Percentiles rank a stretch among this genome's conserved stretches.
phyloP scores from a whole-genome alignment of 2,797 vertebrate species.

The Pygocentrus nattereri region DNA sequence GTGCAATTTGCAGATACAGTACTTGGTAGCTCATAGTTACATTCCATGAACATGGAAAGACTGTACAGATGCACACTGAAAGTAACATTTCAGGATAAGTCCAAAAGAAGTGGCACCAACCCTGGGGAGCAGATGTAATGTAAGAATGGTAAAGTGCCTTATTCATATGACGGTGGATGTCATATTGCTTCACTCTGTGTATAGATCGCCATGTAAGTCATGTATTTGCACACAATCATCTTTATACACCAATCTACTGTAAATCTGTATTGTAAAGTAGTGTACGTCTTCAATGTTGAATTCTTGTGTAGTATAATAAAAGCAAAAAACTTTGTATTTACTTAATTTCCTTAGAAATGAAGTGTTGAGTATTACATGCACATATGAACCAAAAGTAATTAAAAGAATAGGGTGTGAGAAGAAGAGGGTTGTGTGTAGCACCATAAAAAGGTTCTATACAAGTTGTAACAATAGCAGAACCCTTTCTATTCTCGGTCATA shows the following conservation, averaged over 20 bases:
- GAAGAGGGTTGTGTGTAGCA: no score
- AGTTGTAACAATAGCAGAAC: no score
- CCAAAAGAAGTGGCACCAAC: neutral
- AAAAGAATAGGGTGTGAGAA: no score
- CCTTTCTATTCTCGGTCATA: no score
- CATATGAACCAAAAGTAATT: no score
- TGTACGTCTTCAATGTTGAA: conserved; percentile 2
- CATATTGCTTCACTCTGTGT: neutral
- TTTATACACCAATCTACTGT: neutral
- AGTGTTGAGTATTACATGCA: neutral
- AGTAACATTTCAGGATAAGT: neutral
- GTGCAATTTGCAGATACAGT: neutral
- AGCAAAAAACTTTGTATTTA: neutral
- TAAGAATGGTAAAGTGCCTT: neutral
- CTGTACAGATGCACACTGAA: neutral
- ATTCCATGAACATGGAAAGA: neutral
- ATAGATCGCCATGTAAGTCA: neutral
- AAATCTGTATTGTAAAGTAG: conserved; percentile 9
- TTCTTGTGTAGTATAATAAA: conserved; percentile 7
- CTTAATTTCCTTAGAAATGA: neutral
- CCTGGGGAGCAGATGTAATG: neutral
- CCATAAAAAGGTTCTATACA: no score
- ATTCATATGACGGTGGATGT: neutral
- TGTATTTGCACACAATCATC: conserved; percentile 21
- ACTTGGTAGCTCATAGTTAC: neutral